Percentiles rank a stretch among this genome's conserved stretches.
Conservation (phyloP, 2,797 vertebrate species). For the Lerista edwardsae region DNA sequence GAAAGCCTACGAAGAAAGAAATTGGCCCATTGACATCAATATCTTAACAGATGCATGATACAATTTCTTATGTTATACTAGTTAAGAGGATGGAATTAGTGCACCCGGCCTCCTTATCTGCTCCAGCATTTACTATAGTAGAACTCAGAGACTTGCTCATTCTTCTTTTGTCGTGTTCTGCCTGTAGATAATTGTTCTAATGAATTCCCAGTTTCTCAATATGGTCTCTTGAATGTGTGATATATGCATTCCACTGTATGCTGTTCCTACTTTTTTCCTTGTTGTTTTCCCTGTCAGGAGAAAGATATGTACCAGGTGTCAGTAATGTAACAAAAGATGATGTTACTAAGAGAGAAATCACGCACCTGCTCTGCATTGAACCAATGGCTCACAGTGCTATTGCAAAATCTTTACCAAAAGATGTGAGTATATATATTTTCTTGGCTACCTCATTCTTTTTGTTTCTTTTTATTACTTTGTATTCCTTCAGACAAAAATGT, state of each 20-base stretch:
- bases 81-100: neutral
- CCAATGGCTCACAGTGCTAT: constrained; percentile 97
- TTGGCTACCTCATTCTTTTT: constrained; percentile 13
- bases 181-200: neutral
- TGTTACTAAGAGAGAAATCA: constrained; percentile 93
- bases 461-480: neutral
- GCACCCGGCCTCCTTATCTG: neutral
- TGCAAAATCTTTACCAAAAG: constrained; percentile 92
- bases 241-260: neutral
- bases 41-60: neutral
- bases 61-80: neutral
- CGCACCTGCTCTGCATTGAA: constrained; percentile 95
- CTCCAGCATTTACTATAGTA: neutral
- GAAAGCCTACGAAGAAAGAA: neutral
- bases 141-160: neutral
- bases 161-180: neutral
- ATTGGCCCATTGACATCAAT: neutral
- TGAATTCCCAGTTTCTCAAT: neutral
- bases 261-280: constrained; percentile 22
- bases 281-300: constrained; percentile 79
- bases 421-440: constrained; percentile 81
- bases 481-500: neutral
- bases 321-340: constrained; percentile 93
- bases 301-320: constrained; percentile 94
- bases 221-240: neutral